Evolutionary conservation across 2,888 invertebrate species (phyloP).

Genomic region (Phalera bucephala): DNA sequence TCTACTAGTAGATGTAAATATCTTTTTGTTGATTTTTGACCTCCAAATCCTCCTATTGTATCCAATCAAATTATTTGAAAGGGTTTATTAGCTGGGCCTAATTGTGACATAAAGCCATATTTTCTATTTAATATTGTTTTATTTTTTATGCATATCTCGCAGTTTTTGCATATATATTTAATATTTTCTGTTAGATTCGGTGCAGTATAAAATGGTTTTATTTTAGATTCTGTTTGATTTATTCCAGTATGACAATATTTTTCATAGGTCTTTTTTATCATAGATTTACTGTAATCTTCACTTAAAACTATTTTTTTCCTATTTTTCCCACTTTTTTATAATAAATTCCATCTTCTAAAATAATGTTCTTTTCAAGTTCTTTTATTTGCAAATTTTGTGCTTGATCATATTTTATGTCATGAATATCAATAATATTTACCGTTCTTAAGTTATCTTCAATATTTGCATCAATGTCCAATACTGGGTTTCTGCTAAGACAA

Average conservation of each 20-base stretch:
- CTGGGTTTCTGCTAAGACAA: no score
- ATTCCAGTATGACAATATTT: conserved; percentile 24
- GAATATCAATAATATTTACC: no score
- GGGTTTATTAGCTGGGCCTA: conserved; percentile 25
- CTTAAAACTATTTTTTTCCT: conserved; percentile 1
- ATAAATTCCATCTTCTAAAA: no score
- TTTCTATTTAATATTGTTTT: conserved; percentile 23
- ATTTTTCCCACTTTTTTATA: no score
- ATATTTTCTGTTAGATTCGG: conserved; percentile 22
- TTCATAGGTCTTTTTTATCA: conserved; percentile 13
- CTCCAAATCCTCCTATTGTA: conserved; percentile 29
- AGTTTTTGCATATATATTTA: conserved; percentile 12
- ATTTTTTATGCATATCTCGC: conserved; percentile 25
- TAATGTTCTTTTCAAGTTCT: no score
- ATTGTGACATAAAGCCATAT: conserved; percentile 27
- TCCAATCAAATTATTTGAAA: conserved; percentile 27
- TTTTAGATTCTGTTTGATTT: conserved; percentile 18
- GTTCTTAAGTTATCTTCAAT: no score
- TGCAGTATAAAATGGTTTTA: conserved; percentile 17
- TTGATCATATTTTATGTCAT: no score
- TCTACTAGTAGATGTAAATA: conserved; percentile 30
- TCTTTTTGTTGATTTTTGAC: conserved; percentile 28
- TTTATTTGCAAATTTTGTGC: not conserved
- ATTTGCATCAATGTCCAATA: no score
- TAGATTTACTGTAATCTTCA: not conserved